Evolutionary conservation across 2,797 vertebrate species (phyloP), one percentile per base, ranked within the genome.

Genomic region (Myiotriccus ornatus): DNA sequence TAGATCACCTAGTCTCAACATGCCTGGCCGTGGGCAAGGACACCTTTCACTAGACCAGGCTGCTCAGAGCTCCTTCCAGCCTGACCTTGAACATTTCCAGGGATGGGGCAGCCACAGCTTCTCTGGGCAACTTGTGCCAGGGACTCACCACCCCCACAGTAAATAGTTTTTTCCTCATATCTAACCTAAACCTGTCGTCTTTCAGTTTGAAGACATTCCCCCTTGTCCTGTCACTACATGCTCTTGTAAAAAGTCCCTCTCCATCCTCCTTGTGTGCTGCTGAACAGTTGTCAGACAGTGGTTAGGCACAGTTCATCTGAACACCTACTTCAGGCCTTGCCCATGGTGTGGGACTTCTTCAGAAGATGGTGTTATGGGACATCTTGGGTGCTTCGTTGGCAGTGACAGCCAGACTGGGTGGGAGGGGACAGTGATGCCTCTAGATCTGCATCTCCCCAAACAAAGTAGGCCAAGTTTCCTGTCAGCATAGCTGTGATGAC

Each of bases 351-450:
- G 69, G 46, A 55, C 24, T 30, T 75, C 35, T 71, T 23, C n/a
- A 60, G 69, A 49, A 46, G 41, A 17, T 0, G 3, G 11, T 12
- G 24, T 2, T 27, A 37, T 34, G 37, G 34, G 34, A 47, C 2
- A 3, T 7, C 0, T 27, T 44, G 52, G 12, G 4, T 25, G 50
- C 37, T 1, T 0, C 43, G 27, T 27, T 43, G 49, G 44, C 15
- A 35, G 14, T n/a, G 32, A 18, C 24, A 47, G 84, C 6, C 70
- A 37, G 65, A 14, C 14, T 19, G 49, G 52, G 43, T 20, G 23
- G 15, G 24, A 28, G n/a, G 34, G 16, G 27, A 10, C 15, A 15
- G 15, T 73, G 47, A 35, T 73, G 46, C 65, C 2, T 2, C 37
- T 49, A 0, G 5, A 18, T 15, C 53, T 73, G 39, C 30, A 19